Conservation (phyloP, 1,140 invertebrate genomes). For the Octopus sinensis region DNA sequence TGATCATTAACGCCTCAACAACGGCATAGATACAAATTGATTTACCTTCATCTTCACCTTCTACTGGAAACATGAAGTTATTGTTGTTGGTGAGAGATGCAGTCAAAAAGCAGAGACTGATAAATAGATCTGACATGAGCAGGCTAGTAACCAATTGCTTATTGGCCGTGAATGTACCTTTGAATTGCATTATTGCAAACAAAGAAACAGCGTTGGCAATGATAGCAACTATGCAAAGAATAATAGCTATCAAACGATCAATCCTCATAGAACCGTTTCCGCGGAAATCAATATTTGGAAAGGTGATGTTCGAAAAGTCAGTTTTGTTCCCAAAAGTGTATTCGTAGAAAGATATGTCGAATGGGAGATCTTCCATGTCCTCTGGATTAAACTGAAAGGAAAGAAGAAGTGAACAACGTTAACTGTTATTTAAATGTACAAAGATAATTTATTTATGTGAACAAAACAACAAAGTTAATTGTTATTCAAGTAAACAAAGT, state of each 20-base stretch:
- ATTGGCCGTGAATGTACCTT: conserved; percentile 34
- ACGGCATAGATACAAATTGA: conserved; percentile 36
- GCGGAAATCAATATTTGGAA: not conserved
- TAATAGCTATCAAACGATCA: conserved; percentile 28
- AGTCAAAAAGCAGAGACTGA: conserved; percentile 37
- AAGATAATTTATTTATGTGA: no score
- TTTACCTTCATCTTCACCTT: conserved; percentile 21
- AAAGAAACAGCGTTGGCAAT: conserved; percentile 37
- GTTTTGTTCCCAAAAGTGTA: not conserved
- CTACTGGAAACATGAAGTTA: not conserved
- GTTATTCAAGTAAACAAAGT: no score
- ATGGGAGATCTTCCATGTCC: not conserved
- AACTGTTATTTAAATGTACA: no score
- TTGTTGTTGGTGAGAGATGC: conserved; percentile 21
- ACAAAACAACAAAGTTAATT: no score
- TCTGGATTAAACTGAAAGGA: no score
- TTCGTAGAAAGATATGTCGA: not conserved
- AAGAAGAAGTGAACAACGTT: no score
- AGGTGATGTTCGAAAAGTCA: not conserved
- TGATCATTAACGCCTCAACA: conserved; percentile 35
- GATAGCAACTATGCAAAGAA: conserved; percentile 34
- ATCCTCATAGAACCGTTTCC: not conserved
- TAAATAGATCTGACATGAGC: conserved; percentile 39
- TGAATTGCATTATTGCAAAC: conserved; percentile 33
- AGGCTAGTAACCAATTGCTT: conserved; percentile 48